Evolutionary conservation across 1,140 invertebrate genomes (phyloP), one percentile per base, ranked within the genome.

Genomic region (Octopus sinensis): DNA sequence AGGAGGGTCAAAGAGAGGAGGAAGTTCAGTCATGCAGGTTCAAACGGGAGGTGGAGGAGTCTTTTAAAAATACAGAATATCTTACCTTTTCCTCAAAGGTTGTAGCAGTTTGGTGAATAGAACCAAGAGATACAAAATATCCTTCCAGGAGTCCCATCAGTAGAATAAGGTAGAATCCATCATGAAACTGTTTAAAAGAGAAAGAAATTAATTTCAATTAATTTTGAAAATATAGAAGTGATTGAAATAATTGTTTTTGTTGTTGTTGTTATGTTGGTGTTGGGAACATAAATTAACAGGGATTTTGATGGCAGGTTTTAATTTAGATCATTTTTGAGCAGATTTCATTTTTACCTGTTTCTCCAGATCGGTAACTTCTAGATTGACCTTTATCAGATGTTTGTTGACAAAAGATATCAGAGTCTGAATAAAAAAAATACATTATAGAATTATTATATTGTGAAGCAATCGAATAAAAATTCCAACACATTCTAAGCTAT

Each of bases 341-440:
- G 30, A 43, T 43, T 43, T 43, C 30, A 76, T 7, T 80, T 80
- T 85, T 83, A 91, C 91, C 90, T 99, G 97, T 5, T 92, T 94
- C 85, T 99, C 97, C 82, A 99, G 91, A 90, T 99, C 97, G 76
- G 92, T 93, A 2, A 99, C 96, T 92, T 99, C 97, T 82, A 99
- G 92, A 88, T 99, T 99, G 78, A 99, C 94, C 91, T 98, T 99
- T 88, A 95, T 96, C 86, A 99, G 91, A 89, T 99, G 97, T 90
- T 99, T 99, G 90, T 99, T 99, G 0, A 98, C 98, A 92, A 99
- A 99, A 12, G 97, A 97, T 0, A 99, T 94, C 79, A 99, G 90
- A 4, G 96, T 90, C 89, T 91, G 86, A 3, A 89, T 87, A 76
- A 82, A 23, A 82, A 82, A 54, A 75, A 17, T 54, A 68, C 12